Evolutionary conservation across 2,888 invertebrate genomes (phyloP), one percentile per base, ranked within the genome.

Genomic region (Caenorhabditis japonica): DNA sequence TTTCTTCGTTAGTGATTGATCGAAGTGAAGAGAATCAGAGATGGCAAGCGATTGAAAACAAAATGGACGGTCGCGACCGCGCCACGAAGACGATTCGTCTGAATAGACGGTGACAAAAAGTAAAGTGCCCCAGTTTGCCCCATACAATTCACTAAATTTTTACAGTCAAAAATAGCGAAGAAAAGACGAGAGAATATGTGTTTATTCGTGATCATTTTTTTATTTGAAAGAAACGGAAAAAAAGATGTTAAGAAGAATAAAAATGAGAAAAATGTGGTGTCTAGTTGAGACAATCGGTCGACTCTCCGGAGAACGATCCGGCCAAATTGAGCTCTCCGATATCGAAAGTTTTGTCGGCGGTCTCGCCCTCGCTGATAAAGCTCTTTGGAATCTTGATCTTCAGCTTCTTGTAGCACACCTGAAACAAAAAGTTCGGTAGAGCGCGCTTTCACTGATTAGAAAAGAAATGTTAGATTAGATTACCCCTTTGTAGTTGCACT

Each of bases 241-340:
- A 12, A 10, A 43, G 12, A 17, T 17, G 34, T 5, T 15, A 13
- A 43, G 30, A 59, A 52, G 13, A 36, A 38, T 4, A 49, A 21
- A 17, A 36, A 34, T 17, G 44, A 44, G 19, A 41, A 19, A 38
- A 47, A 43, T 10, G 19, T n/a, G n/a, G n/a, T n/a, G n/a, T 41
- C 75, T 76, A 82, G 71, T 84, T 83, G 60, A 84, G 49, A 59
- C 83, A 84, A 66, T 84, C 83, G 23, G 79, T 74, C 30, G 75
- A 68, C 55, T 84, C 81, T 39, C 84, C 84, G n/a, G 81, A 80
- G 76, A 83, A 85, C 3, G 71, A 75, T 12, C 82, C 83, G 53
- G 79, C 80, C 70, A 85, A 55, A 51, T 84, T 84, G 47, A 85
- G 59, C 58, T 75, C 75, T 75, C 79, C 79, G 36, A 79, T 79